Evolutionary conservation across 2,888 invertebrate genomes (phyloP).

Genomic region (Torymus aiolomorphi): DNA sequence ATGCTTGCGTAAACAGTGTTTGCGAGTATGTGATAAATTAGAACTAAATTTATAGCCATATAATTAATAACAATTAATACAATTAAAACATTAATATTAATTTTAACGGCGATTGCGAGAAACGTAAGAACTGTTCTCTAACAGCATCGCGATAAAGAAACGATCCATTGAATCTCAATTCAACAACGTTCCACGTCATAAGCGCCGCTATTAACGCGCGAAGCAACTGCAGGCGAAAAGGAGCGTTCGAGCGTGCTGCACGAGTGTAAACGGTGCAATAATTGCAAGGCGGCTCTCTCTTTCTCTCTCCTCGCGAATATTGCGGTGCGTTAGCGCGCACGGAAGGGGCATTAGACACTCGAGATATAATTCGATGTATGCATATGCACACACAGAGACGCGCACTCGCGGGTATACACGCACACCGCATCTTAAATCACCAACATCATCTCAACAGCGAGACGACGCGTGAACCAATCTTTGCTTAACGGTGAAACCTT

Average conservation of each 20-base stretch:
- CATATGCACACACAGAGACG: not conserved
- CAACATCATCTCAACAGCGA: conserved; percentile 1
- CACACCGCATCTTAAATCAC: not conserved
- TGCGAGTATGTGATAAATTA: too few species aligned
- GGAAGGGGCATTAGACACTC: conserved; percentile 30
- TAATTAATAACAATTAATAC: too few species aligned
- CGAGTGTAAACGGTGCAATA: conserved; percentile 14
- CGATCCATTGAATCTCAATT: conserved; percentile 11
- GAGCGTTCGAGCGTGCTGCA: conserved; percentile 15
- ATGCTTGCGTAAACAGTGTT: too few species aligned
- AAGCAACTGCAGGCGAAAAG: not conserved
- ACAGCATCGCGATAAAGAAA: too few species aligned
- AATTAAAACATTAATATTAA: too few species aligned
- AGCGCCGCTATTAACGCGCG: conserved; percentile 5
- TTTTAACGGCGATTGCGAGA: too few species aligned
- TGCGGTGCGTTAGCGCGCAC: not conserved
- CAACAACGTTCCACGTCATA: conserved; percentile 9
- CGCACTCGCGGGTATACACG: too few species aligned
- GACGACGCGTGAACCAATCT: conserved; percentile 65
- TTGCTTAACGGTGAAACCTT: conserved; percentile 67
- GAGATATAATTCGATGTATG: conserved; percentile 38
- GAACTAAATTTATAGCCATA: too few species aligned
- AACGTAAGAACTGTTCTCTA: too few species aligned
- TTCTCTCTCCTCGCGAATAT: conserved; percentile 24
- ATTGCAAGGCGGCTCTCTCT: not conserved